phyloP scores from a whole-genome alignment of 35 echinoderm and acorn worm genomes.

The Nesometra sesokonis region DNA sequence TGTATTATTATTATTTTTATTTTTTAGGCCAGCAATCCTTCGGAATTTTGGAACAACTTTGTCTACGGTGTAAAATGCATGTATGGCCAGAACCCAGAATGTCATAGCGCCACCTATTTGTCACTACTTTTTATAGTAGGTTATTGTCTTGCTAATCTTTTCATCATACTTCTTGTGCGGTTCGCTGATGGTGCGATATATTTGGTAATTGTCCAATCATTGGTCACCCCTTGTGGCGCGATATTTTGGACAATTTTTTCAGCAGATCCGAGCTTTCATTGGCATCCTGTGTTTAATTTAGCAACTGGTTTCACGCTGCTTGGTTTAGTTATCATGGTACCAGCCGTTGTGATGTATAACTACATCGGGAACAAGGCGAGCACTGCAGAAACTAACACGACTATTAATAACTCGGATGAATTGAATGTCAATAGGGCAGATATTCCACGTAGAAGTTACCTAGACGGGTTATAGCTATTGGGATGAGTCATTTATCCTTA shows the following conservation, averaged over 20 bases:
- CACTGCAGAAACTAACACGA: neutral
- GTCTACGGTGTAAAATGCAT: slow-evolving; percentile 53
- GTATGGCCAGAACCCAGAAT: slow-evolving; percentile 45
- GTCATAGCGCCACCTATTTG: slow-evolving; percentile 37
- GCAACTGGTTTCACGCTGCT: slow-evolving; percentile 64
- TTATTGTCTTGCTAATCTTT: slow-evolving; percentile 70
- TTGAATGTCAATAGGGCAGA: neutral
- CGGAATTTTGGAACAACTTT: slow-evolving; percentile 56
- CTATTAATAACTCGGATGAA: neutral
- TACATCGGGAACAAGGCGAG: slow-evolving; percentile 49
- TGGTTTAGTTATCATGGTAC: slow-evolving; percentile 75
- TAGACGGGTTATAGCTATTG: neutral
- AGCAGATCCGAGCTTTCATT: slow-evolving; percentile 35
- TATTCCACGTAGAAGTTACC: neutral
- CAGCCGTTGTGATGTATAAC: slow-evolving; percentile 86
- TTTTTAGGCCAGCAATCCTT: slow-evolving; percentile 33
- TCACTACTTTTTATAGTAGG: slow-evolving; percentile 58
- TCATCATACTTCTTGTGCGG: slow-evolving; percentile 76
- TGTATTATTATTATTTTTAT: neutral
- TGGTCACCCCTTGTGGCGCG: slow-evolving; percentile 68
- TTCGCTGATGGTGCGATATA: slow-evolving; percentile 90
- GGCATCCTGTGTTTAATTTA: slow-evolving; percentile 51
- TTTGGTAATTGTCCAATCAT: slow-evolving; percentile 76
- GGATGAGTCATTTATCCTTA: no score
- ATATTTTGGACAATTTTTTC: slow-evolving; percentile 85